These are phyloP conservation scores for Motacilla alba DNA, from an alignment of 2,113 vertebrate species.

Conservation along the genomic window DNA sequence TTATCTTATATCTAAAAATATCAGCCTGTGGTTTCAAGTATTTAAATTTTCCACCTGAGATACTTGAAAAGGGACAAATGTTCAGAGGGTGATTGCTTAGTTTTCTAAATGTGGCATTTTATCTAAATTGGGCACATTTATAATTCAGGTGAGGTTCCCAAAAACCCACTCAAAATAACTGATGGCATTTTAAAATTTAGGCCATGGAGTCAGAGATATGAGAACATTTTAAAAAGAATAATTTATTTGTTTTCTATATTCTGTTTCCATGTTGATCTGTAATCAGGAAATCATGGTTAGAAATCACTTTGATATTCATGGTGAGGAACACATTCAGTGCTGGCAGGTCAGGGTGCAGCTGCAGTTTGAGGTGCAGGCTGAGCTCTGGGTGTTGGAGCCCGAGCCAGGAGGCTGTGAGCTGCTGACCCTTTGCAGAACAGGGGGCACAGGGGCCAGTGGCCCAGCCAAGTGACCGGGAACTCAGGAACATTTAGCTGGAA, in stretches of 20 bases:
- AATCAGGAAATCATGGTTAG: background rate
- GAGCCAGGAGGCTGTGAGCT: background rate
- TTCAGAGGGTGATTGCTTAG: background rate
- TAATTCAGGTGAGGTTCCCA: background rate
- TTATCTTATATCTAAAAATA: background rate
- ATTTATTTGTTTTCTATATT: background rate
- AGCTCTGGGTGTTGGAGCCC: background rate
- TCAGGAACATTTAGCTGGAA: background rate
- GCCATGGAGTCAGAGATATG: background rate
- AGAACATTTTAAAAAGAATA: background rate
- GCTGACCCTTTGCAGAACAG: background rate
- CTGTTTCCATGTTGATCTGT: background rate
- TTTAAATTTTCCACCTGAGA: background rate
- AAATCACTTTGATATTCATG: background rate
- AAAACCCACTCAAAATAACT: background rate
- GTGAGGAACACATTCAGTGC: background rate
- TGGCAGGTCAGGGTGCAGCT: accelerated
- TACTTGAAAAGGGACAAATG: background rate
- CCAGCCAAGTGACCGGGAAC: background rate
- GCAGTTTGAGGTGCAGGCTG: accelerated
- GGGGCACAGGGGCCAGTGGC: too few species aligned
- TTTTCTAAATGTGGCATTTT: background rate
- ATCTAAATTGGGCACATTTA: background rate
- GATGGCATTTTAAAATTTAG: background rate
- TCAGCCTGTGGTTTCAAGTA: background rate